Conservation (phyloP, 37 sponge, comb jelly and placozoan species). For the Chondrilla cf. caribensis region DNA sequence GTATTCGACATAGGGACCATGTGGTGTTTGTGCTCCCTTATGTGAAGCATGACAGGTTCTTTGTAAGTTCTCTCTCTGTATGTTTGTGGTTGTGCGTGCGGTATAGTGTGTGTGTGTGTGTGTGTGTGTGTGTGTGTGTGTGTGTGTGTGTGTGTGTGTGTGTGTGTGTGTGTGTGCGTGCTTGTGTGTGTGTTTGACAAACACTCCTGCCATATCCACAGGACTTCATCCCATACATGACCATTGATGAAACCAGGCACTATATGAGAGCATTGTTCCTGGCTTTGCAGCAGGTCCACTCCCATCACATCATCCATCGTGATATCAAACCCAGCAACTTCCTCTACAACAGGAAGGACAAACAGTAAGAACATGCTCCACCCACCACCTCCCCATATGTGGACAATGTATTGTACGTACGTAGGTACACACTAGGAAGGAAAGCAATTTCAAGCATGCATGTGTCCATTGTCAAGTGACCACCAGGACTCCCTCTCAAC, state of each 20-base stretch:
- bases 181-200: too few species aligned
- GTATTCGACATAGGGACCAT: slow-evolving; percentile 73
- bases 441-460: too few species aligned
- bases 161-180: neutral
- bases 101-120: neutral
- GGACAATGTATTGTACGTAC: neutral
- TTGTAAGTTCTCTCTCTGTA: slow-evolving; percentile 40
- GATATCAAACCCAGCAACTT: slow-evolving; percentile 99
- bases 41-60: slow-evolving; percentile 78
- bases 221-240: slow-evolving; percentile 60
- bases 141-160: neutral
- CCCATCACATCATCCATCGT: slow-evolving; percentile 83
- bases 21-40: slow-evolving; percentile 91
- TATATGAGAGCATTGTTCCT: slow-evolving; percentile 88
- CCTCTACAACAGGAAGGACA: slow-evolving; percentile 75
- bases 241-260: slow-evolving; percentile 42
- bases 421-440: too few species aligned
- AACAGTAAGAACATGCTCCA: slow-evolving; percentile 25
- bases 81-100: too few species aligned
- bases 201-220: too few species aligned
- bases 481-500: neutral
- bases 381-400: neutral
- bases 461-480: neutral
- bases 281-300: slow-evolving; percentile 85
- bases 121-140: neutral